phyloP scores from a whole-genome alignment of 2,888 invertebrate species.

The Homarus gammarus region DNA sequence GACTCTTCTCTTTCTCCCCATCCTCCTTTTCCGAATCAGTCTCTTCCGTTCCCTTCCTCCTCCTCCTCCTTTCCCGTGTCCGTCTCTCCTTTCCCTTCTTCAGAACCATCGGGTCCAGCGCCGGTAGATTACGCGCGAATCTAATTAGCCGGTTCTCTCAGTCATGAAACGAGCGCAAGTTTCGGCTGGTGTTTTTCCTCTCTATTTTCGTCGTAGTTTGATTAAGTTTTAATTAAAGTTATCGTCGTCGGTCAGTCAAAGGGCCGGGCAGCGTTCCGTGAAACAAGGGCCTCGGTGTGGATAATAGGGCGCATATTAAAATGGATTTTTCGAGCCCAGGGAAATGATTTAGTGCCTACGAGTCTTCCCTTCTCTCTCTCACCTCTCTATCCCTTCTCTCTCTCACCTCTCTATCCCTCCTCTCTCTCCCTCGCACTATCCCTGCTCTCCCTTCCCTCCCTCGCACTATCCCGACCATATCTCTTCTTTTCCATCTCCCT shows the following conservation, averaged over 20 bases:
- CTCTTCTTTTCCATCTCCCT: too few relatives aligned
- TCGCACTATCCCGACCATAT: too few relatives aligned
- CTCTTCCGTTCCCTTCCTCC: conserved; percentile 1
- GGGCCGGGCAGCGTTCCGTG: conserved; percentile 73
- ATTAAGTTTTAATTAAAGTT: conserved; percentile 76
- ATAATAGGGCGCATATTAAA: conserved; percentile 75
- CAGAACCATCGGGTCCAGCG: conserved; percentile 67
- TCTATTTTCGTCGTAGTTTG: conserved; percentile 76
- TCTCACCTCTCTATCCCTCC: conserved; percentile 7
- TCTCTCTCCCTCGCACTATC: conserved; percentile 5
- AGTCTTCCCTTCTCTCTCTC: not conserved
- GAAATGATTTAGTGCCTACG: conserved; percentile 44
- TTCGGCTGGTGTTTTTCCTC: conserved; percentile 75
- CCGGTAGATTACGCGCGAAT: conserved; percentile 75
- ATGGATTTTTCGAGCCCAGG: conserved; percentile 58
- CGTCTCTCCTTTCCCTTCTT: conserved; percentile 13
- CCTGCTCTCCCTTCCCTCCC: not conserved
- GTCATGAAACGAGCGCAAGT: conserved; percentile 75
- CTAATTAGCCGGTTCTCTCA: conserved; percentile 74
- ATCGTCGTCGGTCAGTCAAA: conserved; percentile 76
- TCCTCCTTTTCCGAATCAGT: not conserved
- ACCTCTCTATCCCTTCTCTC: conserved; percentile 15
- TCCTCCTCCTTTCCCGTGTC: not conserved
- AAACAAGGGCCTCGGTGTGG: conserved; percentile 68
- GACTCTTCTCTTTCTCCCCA: not conserved